These are phyloP conservation scores for Notocelia uddmanniana DNA, from an alignment of 2,888 invertebrate genomes.

Conservation along the genomic window DNA sequence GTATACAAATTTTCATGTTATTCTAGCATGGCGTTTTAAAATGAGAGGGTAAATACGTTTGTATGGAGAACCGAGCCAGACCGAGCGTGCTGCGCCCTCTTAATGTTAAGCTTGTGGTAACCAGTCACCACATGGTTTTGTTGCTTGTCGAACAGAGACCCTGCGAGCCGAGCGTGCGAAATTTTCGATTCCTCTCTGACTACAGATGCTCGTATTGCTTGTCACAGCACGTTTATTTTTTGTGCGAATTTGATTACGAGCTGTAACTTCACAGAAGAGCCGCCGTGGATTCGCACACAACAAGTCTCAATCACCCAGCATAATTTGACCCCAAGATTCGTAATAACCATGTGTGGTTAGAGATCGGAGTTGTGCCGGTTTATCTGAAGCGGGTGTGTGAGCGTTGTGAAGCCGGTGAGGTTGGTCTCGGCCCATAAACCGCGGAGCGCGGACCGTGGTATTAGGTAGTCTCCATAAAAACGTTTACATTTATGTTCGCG, in stretches of 20 bases:
- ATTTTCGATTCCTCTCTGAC: not conserved
- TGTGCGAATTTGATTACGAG: not conserved
- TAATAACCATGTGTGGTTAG: too few species aligned
- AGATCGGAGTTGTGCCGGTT: not conserved
- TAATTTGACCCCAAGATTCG: not conserved
- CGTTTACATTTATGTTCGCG: not conserved
- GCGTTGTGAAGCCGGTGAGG: not conserved
- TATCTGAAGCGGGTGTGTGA: not conserved
- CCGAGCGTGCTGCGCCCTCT: too few species aligned
- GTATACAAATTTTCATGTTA: too few species aligned
- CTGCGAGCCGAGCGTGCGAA: not conserved
- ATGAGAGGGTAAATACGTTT: too few species aligned
- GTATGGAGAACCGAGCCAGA: too few species aligned
- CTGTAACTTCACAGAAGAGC: constrained; percentile 6
- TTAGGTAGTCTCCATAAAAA: constrained; percentile 10
- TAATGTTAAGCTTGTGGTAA: too few species aligned
- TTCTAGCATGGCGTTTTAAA: too few species aligned
- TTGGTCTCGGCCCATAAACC: not conserved
- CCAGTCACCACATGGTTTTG: not conserved
- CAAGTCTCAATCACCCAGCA: not conserved
- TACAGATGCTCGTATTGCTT: not conserved
- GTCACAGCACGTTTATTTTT: constrained; percentile 12
- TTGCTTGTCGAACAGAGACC: not conserved
- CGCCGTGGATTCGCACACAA: not conserved
- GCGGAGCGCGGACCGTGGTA: not conserved